Evolutionary conservation across 2,797 vertebrate species (phyloP), one percentile per base, ranked within the genome.

Genomic region (Sebastolobus altivelis): DNA sequence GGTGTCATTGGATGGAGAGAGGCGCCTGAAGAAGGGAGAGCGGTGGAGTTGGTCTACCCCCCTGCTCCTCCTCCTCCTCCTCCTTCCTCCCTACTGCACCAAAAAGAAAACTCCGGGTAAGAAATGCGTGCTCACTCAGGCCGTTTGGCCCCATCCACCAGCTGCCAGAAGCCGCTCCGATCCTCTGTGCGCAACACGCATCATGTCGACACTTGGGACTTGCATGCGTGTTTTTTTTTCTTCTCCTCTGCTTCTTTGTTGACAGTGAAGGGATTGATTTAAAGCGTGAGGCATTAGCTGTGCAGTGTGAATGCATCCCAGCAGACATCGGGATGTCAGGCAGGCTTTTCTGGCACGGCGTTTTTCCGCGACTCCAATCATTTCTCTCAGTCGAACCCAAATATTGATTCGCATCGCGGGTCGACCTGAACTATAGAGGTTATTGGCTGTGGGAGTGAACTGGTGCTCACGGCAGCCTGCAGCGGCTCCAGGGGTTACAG

Each of bases 31-130:
- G 91, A 92, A 88, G 86, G 93, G 91, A 95, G 93, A 92, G 89
- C 87, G 91, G 94, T 90, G 93, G 95, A 95, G 92, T 92, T 92
- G 86, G 61, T 86, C 82, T 87, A 61, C 87, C 86, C 77, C 70
- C 73, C 22, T 88, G 71, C 60, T 87, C 70, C 76, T 92, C 66
- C 84, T 85, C 87, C 72, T 85, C 86, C 80, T 87, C 77, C 65
- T 75, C 61, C 74, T 72, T 81, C 80, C 37, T 85, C 87, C 84
- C 91, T 87, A 90, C 87, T 95, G 95, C 95, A 95, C 92, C 94
- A 95, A 95, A 93, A 93, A 88, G 87, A 88, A 93, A 95, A 95
- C 83, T 94, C 89, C 83, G 87, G 95, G 95, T 96, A 95, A 95
- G 95, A 81, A 87, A 88, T 73, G 86, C 83, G 40, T 73, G 72